Evolutionary conservation across 2,113 vertebrate species (phyloP), one percentile per base, ranked within the genome.

Genomic region (Amphilophus citrinellus): DNA sequence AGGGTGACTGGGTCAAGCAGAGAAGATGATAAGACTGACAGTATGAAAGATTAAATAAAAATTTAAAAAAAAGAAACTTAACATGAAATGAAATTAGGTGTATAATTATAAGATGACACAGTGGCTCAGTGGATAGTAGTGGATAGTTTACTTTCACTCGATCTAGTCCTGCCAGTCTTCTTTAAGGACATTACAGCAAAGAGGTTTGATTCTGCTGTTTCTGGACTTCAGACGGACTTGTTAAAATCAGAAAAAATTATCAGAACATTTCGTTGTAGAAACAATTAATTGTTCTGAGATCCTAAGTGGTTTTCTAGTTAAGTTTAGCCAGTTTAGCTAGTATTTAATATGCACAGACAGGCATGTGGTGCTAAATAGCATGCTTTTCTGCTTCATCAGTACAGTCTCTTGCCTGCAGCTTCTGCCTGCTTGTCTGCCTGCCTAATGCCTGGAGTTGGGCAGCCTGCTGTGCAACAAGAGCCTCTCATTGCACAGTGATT

Each of bases 381-480:
- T 89, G 91, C 90, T 95, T 95, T 94, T 95, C 93, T 95, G 94
- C 94, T 94, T 92, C 94, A 95, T 93, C 93, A 91, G 93, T 93
- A 90, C 91, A 94, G 88, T 93, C 88, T 94, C 88, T 91, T 91
- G 93, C 90, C 92, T 87, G 89, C 90, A 95, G 94, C 90, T 77
- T 61, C 89, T 91, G 87, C 92, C 85, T 94, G 93, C 92, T 92
- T 92, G 88, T 92, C 92, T 89, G 91, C 87, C 88, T 89, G 85
- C 86, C 86, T 93, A 87, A 92, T 91, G 90, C 89, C 88, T 82
- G 42, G 77, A 93, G 91, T 87, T 42, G 82, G 75, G 82, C 87
- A 87, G 90, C 91, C 89, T 90, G 94, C 91, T 93, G 91, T 89
- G 93, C 90, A 92, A 79, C 62, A 84, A 91, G 89, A 84, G 56